Conservation (phyloP, 2,888 invertebrate species). For the Anorthoa munda region DNA sequence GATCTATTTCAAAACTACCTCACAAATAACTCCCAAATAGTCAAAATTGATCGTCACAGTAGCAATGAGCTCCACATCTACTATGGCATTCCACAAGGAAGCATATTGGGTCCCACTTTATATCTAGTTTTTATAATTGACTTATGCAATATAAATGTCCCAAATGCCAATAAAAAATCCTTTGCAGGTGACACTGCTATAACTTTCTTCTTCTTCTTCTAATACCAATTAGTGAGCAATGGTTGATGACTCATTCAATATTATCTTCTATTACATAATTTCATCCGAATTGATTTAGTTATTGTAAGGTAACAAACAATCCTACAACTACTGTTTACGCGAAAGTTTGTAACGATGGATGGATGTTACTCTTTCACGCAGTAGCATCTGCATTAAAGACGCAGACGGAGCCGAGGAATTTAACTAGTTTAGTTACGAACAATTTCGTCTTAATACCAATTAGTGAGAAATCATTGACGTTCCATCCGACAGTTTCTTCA, state of each 20-base stretch:
- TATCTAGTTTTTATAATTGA: conserved; percentile 31
- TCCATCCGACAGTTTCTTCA: not conserved
- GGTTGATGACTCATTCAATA: not conserved
- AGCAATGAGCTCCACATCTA: conserved; percentile 19
- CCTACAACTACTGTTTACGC: too few relatives aligned
- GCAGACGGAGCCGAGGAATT: too few relatives aligned
- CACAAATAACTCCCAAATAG: conserved; percentile 18
- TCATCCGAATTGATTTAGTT: too few relatives aligned
- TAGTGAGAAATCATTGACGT: too few relatives aligned
- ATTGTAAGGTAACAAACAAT: too few relatives aligned
- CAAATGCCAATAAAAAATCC: not conserved
- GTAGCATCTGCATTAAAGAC: too few relatives aligned
- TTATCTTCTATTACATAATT: not conserved
- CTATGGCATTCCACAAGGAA: conserved; percentile 40
- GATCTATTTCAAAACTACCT: conserved; percentile 21
- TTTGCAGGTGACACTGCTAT: conserved; percentile 37
- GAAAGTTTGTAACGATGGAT: too few relatives aligned
- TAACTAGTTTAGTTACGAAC: too few relatives aligned
- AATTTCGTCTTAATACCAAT: too few relatives aligned
- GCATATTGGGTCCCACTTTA: conserved; percentile 35
- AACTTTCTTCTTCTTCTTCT: too few relatives aligned
- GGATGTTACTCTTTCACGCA: too few relatives aligned
- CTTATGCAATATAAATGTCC: conserved; percentile 8
- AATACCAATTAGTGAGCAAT: not conserved
- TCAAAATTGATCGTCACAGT: conserved; percentile 4